Evolutionary conservation across 2,888 invertebrate genomes (phyloP).

Genomic region (Listrodromus nycthemerus): DNA sequence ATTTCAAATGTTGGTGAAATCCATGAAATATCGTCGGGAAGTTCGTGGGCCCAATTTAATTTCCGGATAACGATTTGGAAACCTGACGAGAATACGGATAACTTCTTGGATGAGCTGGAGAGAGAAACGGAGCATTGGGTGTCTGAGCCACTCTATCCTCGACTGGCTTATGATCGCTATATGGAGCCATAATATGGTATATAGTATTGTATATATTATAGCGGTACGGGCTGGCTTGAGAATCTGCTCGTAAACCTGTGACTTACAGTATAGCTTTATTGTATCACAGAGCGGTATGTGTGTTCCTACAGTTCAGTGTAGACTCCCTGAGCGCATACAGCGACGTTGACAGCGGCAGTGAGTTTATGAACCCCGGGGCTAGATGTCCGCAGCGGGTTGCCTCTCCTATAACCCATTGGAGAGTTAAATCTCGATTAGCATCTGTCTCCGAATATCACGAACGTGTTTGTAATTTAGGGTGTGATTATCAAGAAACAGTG

Average conservation of each 20-base stretch:
- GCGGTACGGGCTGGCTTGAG: conserved; percentile 18
- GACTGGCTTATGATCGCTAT: conserved; percentile 9
- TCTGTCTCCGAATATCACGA: conserved; percentile 58
- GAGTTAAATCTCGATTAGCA: conserved; percentile 62
- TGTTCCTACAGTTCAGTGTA: conserved; percentile 52
- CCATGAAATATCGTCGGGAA: conserved; percentile 40
- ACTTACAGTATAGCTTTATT: conserved; percentile 54
- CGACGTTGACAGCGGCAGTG: not conserved
- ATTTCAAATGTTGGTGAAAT: conserved; percentile 37
- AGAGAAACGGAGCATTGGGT: conserved; percentile 1
- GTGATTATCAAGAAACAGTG: conserved; percentile 35
- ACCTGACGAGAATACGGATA: conserved; percentile 22
- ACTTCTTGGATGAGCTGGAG: conserved; percentile 16
- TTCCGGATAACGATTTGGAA: conserved; percentile 50
- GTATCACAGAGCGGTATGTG: conserved; percentile 48
- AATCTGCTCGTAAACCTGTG: conserved; percentile 59
- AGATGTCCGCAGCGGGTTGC: conserved; percentile 30
- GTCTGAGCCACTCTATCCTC: not conserved
- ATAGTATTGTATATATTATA: conserved; percentile 25
- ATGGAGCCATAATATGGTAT: not conserved
- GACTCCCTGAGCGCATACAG: conserved; percentile 17
- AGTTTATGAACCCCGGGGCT: conserved; percentile 52
- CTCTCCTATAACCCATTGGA: conserved; percentile 34
- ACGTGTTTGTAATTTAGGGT: conserved; percentile 61
- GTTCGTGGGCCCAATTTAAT: conserved; percentile 33